Evolutionary conservation across 2,888 invertebrate genomes (phyloP).

Genomic region (Ormyrus thymus): DNA sequence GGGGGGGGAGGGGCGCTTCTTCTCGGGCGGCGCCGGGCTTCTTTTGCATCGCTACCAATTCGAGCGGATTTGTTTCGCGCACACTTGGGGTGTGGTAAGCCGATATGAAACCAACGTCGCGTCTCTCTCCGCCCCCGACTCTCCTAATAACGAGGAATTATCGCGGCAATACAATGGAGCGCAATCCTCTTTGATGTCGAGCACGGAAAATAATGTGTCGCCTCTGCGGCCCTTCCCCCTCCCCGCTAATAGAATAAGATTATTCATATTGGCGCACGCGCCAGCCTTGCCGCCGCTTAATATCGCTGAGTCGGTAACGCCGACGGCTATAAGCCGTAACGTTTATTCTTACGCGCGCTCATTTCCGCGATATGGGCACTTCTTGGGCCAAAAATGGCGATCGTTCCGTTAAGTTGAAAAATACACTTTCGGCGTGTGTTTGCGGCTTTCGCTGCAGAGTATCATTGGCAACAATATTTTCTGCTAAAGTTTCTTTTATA

Average conservation of each 20-base stretch:
- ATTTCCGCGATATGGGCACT: constrained; percentile 41
- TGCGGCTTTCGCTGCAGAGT: constrained; percentile 19
- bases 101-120: constrained; percentile 70
- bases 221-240: constrained; percentile 12
- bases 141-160: constrained; percentile 75
- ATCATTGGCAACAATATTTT: too few relatives aligned
- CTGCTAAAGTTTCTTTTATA: too few relatives aligned
- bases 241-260: constrained; percentile 71
- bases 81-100: constrained; percentile 75
- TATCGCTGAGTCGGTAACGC: constrained; percentile 16
- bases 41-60: constrained; percentile 67
- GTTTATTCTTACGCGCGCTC: constrained; percentile 52
- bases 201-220: constrained; percentile 70
- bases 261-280: constrained; percentile 61
- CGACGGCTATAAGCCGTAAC: constrained; percentile 27
- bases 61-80: constrained; percentile 72
- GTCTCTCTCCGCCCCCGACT: constrained; percentile 11
- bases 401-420: constrained; percentile 12
- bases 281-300: constrained; percentile 46
- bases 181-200: constrained; percentile 74
- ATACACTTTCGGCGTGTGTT: constrained; percentile 13
- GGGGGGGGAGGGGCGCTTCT: not conserved
- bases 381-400: constrained; percentile 5
- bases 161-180: constrained; percentile 71
- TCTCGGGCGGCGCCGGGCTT: constrained; percentile 25